Conservation (phyloP, 1,140 invertebrate genomes). For the Mya arenaria region DNA sequence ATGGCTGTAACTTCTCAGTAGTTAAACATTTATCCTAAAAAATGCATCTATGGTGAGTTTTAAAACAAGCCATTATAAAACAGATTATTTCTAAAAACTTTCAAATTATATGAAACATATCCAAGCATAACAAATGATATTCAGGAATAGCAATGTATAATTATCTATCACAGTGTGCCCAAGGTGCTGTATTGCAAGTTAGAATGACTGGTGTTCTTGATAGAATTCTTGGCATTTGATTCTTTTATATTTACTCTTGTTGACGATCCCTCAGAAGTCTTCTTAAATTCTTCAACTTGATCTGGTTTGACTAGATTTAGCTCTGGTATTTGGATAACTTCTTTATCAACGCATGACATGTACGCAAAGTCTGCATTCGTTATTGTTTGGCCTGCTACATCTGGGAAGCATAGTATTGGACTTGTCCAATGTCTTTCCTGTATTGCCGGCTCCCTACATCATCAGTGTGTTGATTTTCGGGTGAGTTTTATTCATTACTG, state of each 20-base stretch:
- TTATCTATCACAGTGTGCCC: too few relatives aligned
- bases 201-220: not conserved
- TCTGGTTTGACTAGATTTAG: not conserved
- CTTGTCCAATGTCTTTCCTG: not conserved
- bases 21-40: too few relatives aligned
- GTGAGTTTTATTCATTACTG: not conserved
- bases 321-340: not conserved
- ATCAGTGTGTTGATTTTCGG: not conserved
- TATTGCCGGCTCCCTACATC: not conserved
- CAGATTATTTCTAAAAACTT: too few relatives aligned
- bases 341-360: not conserved
- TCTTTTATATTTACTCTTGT: not conserved
- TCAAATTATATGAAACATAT: too few relatives aligned
- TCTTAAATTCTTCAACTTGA: not conserved
- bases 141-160: too few relatives aligned
- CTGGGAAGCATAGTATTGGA: not conserved
- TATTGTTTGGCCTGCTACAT: not conserved
- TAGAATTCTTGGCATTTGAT: not conserved
- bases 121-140: too few relatives aligned
- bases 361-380: not conserved
- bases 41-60: too few relatives aligned
- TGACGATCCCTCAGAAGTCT: not conserved
- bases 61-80: too few relatives aligned
- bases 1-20: too few relatives aligned
- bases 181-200: too few relatives aligned